Percentiles rank a stretch among this genome's conserved stretches.
phyloP scores from a whole-genome alignment of 1,140 invertebrate species.

The Coenobita brevimanus region DNA sequence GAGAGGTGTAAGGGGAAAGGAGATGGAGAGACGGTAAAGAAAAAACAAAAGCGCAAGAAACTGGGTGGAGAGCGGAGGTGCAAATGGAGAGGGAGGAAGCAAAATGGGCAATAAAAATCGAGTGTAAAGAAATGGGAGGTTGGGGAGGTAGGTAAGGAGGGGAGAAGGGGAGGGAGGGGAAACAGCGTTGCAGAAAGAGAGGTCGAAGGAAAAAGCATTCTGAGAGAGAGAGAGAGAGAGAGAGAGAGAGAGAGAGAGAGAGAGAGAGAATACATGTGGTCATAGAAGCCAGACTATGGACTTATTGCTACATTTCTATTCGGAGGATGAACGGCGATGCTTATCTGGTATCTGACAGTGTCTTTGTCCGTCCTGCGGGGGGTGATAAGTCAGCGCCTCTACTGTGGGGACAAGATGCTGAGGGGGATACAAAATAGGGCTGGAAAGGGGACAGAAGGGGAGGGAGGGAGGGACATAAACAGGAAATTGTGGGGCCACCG shows the following conservation, averaged over 20 bases:
- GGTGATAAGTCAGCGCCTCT: too few relatives aligned
- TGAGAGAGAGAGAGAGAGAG: slow-evolving; percentile 27
- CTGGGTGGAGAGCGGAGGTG: not conserved
- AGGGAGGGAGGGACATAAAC: too few relatives aligned
- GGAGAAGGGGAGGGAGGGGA: not conserved
- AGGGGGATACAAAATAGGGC: too few relatives aligned
- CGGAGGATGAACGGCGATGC: too few relatives aligned
- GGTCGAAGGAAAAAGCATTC: slow-evolving; percentile 7
- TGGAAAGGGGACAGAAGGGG: too few relatives aligned
- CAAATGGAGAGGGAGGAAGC: slow-evolving; percentile 16
- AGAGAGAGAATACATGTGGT: not conserved
- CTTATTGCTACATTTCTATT: too few relatives aligned
- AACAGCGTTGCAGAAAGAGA: not conserved
- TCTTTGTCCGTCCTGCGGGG: too few relatives aligned
- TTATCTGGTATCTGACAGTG: too few relatives aligned
- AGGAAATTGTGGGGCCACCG: too few relatives aligned
- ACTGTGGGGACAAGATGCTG: too few relatives aligned
- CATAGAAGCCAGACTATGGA: too few relatives aligned
- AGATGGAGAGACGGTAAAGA: not conserved
- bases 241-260: slow-evolving; percentile 16
- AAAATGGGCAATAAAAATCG: not conserved
- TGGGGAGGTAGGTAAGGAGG: not conserved
- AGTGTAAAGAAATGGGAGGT: not conserved
- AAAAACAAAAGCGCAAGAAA: not conserved
- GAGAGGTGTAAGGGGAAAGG: not conserved